Conservation (phyloP, 2,113 vertebrate species). For the Agelaius tricolor region DNA sequence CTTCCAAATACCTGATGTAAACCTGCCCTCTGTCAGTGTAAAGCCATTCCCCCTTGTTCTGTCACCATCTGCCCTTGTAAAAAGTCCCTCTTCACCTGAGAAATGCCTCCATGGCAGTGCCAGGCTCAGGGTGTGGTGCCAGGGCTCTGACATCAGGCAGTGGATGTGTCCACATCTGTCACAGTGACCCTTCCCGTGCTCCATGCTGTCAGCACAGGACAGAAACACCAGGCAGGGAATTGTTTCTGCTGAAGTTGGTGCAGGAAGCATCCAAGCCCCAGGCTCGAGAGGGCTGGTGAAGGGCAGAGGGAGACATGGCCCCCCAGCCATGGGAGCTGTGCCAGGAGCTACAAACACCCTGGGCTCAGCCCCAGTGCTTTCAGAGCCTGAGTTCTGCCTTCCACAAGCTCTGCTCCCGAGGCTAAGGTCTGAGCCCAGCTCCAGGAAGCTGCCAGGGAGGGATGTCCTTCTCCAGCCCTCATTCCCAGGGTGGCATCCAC, state of each 20-base stretch:
- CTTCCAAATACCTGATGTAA: neutral
- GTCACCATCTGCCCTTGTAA: neutral
- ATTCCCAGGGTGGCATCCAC: neutral
- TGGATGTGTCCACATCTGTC: fast-evolving
- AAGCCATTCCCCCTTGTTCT: neutral
- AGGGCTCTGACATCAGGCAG: neutral
- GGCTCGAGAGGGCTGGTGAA: fast-evolving
- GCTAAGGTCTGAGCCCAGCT: fast-evolving
- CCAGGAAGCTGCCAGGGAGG: neutral
- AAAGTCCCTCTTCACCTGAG: neutral
- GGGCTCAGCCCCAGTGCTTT: neutral
- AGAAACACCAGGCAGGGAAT: neutral
- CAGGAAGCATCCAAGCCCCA: neutral
- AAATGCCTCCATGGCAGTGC: fast-evolving
- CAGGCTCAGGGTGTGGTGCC: fast-evolving
- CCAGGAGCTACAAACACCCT: neutral
- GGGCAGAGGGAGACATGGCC: neutral
- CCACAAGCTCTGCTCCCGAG: neutral
- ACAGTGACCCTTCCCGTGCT: neutral
- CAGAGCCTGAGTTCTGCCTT: neutral
- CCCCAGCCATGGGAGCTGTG: neutral
- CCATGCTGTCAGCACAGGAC: fast-evolving
- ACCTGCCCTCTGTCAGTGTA: neutral
- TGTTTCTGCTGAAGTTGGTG: neutral
- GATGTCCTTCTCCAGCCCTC: neutral